Evolutionary conservation across 37 sponge, comb jelly and placozoan genomes (phyloP), one percentile per base, ranked within the genome.

Genomic region (Ianthella basta): DNA sequence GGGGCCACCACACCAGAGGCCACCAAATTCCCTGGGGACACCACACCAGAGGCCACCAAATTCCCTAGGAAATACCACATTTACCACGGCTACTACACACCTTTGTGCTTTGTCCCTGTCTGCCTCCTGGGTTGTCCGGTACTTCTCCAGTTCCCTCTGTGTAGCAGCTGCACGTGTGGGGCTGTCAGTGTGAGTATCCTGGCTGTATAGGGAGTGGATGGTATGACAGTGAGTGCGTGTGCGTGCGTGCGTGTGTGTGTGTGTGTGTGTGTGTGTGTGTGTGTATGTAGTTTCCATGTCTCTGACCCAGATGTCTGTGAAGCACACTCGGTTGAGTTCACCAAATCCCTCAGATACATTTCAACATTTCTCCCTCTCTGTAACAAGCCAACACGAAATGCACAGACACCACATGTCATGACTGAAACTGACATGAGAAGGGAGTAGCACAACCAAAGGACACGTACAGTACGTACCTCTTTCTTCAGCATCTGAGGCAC

Each of bases 401-500:
- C 37, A 20, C 19, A 69, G n/a, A n/a, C n/a, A n/a, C n/a, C n/a
- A n/a, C n/a, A n/a, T n/a, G n/a, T n/a, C n/a, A n/a, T n/a, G n/a
- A n/a, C n/a, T n/a, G n/a, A n/a, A n/a, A n/a, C n/a, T n/a, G n/a
- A n/a, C n/a, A n/a, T n/a, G n/a, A n/a, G n/a, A n/a, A n/a, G n/a
- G n/a, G n/a, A n/a, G n/a, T n/a, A n/a, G n/a, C n/a, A n/a, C n/a
- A n/a, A 73, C 13, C 23, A 30, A 33, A 15, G 15, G 29, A 59
- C n/a, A 23, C 12, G 8, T 2, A 60, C 15, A 60, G 33, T 18
- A 67, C 81, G 55, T 30, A 90, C 90, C 44, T 90, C 91, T 56
- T 75, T 86, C 65, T 86, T 86, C 41, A 90, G 33, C 41, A 78
- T 66, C 6, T 40, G 75, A 29, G 88, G 81, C n/a, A 87, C 88